These are phyloP conservation scores for Cydia pomonella DNA, from an alignment of 1,140 invertebrate genomes.

Conservation along the genomic window DNA sequence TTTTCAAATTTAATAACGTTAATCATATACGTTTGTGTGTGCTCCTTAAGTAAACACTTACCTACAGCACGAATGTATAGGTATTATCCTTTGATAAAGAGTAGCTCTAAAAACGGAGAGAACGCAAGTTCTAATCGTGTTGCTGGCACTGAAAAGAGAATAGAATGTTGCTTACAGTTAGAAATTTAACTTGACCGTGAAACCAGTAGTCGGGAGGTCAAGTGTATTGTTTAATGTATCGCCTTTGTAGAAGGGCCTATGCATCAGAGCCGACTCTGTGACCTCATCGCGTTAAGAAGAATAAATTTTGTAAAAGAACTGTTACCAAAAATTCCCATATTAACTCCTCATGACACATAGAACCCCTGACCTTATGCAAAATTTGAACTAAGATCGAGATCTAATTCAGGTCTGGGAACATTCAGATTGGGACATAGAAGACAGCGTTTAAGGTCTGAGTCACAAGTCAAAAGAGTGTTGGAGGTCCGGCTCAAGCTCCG, in stretches of 20 bases:
- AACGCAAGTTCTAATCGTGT: not conserved
- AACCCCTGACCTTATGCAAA: constrained; percentile 21
- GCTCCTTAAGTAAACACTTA: too few species aligned
- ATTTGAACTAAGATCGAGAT: constrained; percentile 13
- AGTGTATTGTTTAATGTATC: constrained; percentile 22
- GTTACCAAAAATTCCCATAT: not conserved
- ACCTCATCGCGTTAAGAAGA: not conserved
- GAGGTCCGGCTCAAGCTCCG: constrained; percentile 35
- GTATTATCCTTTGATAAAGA: not conserved
- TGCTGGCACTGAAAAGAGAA: not conserved
- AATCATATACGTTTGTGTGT: too few species aligned
- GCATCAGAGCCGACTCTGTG: not conserved
- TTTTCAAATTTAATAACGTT: too few species aligned
- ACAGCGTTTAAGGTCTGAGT: constrained; percentile 37
- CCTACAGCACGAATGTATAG: not conserved
- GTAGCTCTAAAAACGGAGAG: not conserved
- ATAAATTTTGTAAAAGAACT: not conserved
- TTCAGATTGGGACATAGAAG: constrained; percentile 22
- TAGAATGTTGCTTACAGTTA: constrained; percentile 15
- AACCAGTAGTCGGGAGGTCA: constrained; percentile 15
- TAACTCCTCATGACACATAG: not conserved
- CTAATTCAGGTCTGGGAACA: constrained; percentile 16
- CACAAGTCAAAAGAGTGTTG: constrained; percentile 45
- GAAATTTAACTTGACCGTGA: constrained; percentile 26
- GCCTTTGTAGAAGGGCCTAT: not conserved